These are phyloP conservation scores for Iphiclides podalirius DNA, from an alignment of 2,888 invertebrate species.

Conservation along the genomic window DNA sequence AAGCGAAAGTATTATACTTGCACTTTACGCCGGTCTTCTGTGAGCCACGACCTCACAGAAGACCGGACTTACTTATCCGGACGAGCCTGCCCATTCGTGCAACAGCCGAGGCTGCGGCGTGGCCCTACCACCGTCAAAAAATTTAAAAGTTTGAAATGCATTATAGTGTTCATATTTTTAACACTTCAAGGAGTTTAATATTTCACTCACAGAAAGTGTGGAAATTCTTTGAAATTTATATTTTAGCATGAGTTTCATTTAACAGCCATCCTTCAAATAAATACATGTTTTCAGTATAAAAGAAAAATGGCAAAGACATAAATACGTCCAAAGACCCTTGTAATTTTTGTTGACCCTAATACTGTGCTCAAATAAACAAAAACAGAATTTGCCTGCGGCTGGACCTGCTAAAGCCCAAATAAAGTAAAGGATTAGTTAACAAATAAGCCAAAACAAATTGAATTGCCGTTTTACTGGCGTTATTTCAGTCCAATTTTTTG, in stretches of 20 bases:
- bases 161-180: too few species aligned
- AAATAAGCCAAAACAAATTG: conserved; percentile 22
- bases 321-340: conserved; percentile 15
- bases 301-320: conserved; percentile 9
- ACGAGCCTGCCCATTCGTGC: too few species aligned
- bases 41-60: too few species aligned
- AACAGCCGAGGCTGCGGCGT: too few species aligned
- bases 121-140: too few species aligned
- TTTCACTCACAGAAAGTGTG: neutral
- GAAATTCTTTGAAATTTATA: too few species aligned
- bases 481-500: conserved; percentile 16
- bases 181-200: too few species aligned
- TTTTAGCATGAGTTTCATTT: neutral
- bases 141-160: too few species aligned
- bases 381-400: conserved; percentile 19
- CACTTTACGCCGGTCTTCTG: too few species aligned
- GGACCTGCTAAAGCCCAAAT: conserved; percentile 18
- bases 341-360: conserved; percentile 18
- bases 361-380: conserved; percentile 20
- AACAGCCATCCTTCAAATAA: neutral
- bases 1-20: too few species aligned
- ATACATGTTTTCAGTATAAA: conserved; percentile 2
- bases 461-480: conserved; percentile 19
- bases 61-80: too few species aligned
- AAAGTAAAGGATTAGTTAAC: conserved; percentile 23